Percentiles rank a stretch among this genome's conserved stretches.
Evolutionary conservation across 2,113 vertebrate genomes (phyloP).

Genomic region (Microcebus ravelobensis): DNA sequence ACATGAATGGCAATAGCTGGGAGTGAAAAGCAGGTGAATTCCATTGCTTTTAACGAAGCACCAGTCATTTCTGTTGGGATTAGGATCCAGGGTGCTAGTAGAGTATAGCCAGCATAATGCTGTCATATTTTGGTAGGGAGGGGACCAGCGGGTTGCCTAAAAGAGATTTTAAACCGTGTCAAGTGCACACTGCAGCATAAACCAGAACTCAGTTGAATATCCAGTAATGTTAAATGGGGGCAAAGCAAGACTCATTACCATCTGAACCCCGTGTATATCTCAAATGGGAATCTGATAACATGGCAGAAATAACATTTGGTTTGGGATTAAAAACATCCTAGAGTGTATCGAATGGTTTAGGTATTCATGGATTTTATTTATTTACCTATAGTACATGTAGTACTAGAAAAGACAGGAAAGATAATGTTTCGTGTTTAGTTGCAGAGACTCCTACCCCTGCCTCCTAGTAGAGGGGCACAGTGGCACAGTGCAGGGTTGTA

Average conservation of each 20-base stretch:
- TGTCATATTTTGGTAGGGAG: background rate
- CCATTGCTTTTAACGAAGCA: background rate
- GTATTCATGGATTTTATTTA: background rate
- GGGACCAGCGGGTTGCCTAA: background rate
- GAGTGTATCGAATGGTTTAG: background rate
- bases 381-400: background rate
- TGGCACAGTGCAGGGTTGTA: background rate
- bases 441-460: background rate
- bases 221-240: slow-evolving; percentile 1
- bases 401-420: background rate
- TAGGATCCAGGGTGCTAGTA: background rate
- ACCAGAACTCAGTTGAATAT: background rate
- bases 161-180: background rate
- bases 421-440: background rate
- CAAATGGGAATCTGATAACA: slow-evolving; percentile 59
- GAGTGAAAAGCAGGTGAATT: background rate
- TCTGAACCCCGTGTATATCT: slow-evolving; percentile 64
- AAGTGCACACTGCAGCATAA: background rate
- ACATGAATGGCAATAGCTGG: background rate
- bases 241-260: slow-evolving; percentile 60
- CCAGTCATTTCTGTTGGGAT: background rate
- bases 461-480: background rate
- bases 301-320: slow-evolving; percentile 64
- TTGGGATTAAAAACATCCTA: slow-evolving; percentile 25
- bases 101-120: background rate